phyloP scores from a whole-genome alignment of 2,888 invertebrate genomes.

The Papilio demoleus region DNA sequence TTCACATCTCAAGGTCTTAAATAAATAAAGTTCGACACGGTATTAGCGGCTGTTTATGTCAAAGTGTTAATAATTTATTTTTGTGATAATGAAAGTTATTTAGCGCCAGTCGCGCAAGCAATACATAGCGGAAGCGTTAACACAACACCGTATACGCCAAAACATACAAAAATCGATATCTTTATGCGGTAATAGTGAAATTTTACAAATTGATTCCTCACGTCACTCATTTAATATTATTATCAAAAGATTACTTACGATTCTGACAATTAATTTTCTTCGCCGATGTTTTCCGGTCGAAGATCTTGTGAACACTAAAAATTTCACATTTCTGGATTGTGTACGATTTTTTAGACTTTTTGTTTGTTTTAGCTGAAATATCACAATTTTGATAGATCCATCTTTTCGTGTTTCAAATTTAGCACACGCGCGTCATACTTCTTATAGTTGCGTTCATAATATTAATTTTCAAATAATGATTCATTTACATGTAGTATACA shows the following conservation, averaged over 20 bases:
- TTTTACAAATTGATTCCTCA: slow-evolving; percentile 52
- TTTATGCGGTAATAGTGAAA: slow-evolving; percentile 64
- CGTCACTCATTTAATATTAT: slow-evolving; percentile 44
- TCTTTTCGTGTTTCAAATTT: slow-evolving; percentile 73
- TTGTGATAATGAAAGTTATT: not conserved
- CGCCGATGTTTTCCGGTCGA: slow-evolving; percentile 59
- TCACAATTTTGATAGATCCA: slow-evolving; percentile 70
- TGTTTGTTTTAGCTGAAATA: slow-evolving; percentile 55
- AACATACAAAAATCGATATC: slow-evolving; percentile 70
- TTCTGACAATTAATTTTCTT: slow-evolving; percentile 55
- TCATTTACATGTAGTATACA: not conserved
- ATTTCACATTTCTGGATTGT: slow-evolving; percentile 74
- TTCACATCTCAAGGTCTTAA: not conserved
- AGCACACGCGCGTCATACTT: slow-evolving; percentile 63
- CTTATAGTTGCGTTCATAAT: slow-evolving; percentile 50
- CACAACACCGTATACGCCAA: slow-evolving; percentile 56
- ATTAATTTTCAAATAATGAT: not conserved
- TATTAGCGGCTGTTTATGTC: not conserved
- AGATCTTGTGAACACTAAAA: slow-evolving; percentile 55
- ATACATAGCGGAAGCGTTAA: slow-evolving; percentile 53
- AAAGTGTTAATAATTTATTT: slow-evolving; percentile 5
- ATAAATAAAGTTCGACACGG: not conserved
- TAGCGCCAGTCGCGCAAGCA: slow-evolving; percentile 4
- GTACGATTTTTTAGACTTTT: slow-evolving; percentile 52
- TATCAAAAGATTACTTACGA: slow-evolving; percentile 65